Percentiles rank a stretch among this genome's conserved stretches.
phyloP scores from a whole-genome alignment of 2,888 invertebrate species.

The Calephelis perditalis region DNA sequence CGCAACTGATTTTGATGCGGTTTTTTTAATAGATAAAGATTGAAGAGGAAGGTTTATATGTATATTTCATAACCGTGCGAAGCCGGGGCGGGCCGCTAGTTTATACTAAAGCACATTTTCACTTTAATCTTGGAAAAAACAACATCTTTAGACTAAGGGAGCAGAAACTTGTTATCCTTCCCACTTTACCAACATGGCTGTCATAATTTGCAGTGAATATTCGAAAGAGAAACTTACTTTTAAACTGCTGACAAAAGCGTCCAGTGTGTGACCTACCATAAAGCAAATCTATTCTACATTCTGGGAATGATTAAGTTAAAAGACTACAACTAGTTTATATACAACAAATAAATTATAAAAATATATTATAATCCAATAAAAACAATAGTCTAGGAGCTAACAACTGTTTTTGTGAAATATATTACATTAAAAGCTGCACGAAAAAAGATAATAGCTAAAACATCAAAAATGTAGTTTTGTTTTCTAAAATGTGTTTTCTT shows the following conservation, averaged over 20 bases:
- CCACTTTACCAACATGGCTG: too few species aligned
- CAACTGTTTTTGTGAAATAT: not conserved
- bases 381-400: constrained; percentile 3
- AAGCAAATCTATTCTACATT: constrained; percentile 64
- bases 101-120: too few species aligned
- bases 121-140: not conserved
- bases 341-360: constrained; percentile 54
- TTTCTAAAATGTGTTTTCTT: too few species aligned
- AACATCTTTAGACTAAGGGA: not conserved
- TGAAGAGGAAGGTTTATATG: too few species aligned
- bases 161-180: too few species aligned
- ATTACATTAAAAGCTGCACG: constrained; percentile 21
- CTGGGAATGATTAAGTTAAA: constrained; percentile 58
- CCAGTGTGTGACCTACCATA: constrained; percentile 43
- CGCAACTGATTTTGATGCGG: too few species aligned
- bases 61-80: too few species aligned
- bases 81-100: too few species aligned
- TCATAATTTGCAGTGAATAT: too few species aligned
- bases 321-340: constrained; percentile 45
- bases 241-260: constrained; percentile 31
- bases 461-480: too few species aligned
- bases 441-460: not conserved
- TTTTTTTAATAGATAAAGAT: too few species aligned
- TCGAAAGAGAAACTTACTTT: not conserved
- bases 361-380: constrained; percentile 43